These are phyloP conservation scores for Marcusenius ussheri DNA, from an alignment of 2,113 vertebrate species.

Conservation along the genomic window DNA sequence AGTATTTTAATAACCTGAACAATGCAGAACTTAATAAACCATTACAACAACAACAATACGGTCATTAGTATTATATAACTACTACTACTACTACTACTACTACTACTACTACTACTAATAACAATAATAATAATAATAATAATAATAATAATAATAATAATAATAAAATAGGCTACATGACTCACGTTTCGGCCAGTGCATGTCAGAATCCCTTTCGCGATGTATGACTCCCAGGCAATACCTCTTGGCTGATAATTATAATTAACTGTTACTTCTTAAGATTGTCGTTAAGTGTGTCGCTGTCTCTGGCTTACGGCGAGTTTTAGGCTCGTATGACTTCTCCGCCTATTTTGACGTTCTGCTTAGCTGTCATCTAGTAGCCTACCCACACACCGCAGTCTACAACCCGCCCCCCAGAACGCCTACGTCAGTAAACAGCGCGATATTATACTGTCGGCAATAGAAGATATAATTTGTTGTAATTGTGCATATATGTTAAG, in stretches of 20 bases:
- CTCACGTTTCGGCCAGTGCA: slow-evolving; percentile 69
- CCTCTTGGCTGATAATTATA: slow-evolving; percentile 1
- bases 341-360: neutral
- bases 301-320: neutral
- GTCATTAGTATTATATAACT: neutral
- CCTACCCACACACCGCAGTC: neutral
- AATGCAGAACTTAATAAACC: neutral
- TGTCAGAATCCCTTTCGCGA: slow-evolving; percentile 56
- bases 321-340: neutral
- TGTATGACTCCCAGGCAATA: slow-evolving; percentile 30
- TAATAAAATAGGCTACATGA: slow-evolving; percentile 22
- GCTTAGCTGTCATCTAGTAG: neutral
- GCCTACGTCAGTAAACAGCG: neutral
- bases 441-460: neutral
- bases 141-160: slow-evolving; percentile 1
- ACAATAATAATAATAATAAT: slow-evolving; percentile 29
- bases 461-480: neutral
- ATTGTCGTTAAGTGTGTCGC: neutral
- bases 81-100: neutral
- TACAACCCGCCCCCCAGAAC: slow-evolving; percentile 2
- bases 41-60: neutral
- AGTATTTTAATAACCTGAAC: neutral
- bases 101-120: too few species aligned
- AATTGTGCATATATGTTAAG: neutral
- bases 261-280: neutral